Percentiles rank a stretch among this genome's conserved stretches.
Evolutionary conservation across 1,140 invertebrate genomes (phyloP).

Genomic region (Elymnias hypermnestra): DNA sequence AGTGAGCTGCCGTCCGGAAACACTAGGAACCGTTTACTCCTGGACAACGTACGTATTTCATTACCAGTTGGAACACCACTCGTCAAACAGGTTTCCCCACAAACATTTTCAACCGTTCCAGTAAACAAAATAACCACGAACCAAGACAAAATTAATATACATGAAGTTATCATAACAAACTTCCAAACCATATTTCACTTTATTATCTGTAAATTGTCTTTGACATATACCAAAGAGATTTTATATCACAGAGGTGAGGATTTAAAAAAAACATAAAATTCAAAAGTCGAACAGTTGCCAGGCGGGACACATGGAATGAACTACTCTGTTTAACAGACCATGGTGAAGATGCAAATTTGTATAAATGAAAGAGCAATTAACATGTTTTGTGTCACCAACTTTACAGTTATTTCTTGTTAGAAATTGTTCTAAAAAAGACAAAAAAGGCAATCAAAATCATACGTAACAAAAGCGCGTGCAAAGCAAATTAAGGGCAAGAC

Average conservation of each 20-base stretch:
- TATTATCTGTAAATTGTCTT: background rate
- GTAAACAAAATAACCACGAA: background rate
- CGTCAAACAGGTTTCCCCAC: conserved; percentile 4
- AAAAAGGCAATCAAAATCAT: conserved; percentile 40
- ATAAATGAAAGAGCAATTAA: conserved; percentile 63
- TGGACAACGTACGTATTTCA: conserved; percentile 69
- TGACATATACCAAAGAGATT: background rate
- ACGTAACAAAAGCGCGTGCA: conserved; percentile 19
- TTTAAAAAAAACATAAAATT: conserved; percentile 9
- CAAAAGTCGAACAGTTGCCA: conserved; percentile 32
- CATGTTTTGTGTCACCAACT: conserved; percentile 51
- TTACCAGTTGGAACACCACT: conserved; percentile 31
- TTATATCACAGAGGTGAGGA: background rate
- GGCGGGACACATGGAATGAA: conserved; percentile 37
- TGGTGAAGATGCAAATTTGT: conserved; percentile 33
- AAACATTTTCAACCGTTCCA: background rate
- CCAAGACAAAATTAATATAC: conserved; percentile 11
- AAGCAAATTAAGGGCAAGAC: conserved; percentile 14
- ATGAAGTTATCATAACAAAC: conserved; percentile 12
- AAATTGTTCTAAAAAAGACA: conserved; percentile 36
- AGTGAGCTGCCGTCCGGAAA: conserved; percentile 88
- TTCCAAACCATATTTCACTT: conserved; percentile 2
- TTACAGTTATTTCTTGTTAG: conserved; percentile 52
- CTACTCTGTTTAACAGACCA: conserved; percentile 35
- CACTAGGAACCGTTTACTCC: conserved; percentile 83